Base-by-base conservation (phyloP, 2,113 vertebrate genomes). In the Neofelis nebulosa region DNA sequence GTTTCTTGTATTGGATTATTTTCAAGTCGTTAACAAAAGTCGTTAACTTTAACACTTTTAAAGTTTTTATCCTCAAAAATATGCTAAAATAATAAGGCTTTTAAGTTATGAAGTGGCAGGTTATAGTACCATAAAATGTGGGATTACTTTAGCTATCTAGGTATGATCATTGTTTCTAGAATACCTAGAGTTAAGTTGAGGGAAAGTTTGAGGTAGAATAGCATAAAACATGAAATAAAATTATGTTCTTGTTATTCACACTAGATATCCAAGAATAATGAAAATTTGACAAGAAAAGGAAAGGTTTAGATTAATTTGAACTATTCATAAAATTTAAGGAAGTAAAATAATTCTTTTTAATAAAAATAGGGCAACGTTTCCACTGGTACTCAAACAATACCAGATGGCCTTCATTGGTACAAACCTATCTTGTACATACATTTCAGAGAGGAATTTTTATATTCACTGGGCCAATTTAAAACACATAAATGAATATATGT, bases 191-290 rank as follows among this genome's bases (percentile, higher is more conserved):
- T 65, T 92, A 91, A 83, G 71, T 18, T 65, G 23, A 96, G 27
- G 25, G 48, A 65, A 91, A 81, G 23, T 95, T 97, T 94, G 33
- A 97, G 84, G 89, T 63, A 84, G 19, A 95, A 45, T 71, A 83
- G 38, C 41, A 94, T 69, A 93, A 94, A 97, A 83, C 93, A 97
- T 73, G 55, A 97, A 94, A 89, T 96, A 95, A 96, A 97, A 97
- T 94, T 93, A 81, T 84, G 94, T 92, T 97, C 85, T 93, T 95
- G 38, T 83, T 97, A 91, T 38, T 81, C 85, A 95, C 15, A 48
- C 50, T 95, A 97, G 68, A 94, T 91, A 97, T 94, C 82, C 65
- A 94, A 91, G 79, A 97, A 95, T 97, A 97, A 97, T 97, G 57
- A 98, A 96, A 97, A 91, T 63, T 29, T 95, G 41, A 96, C 92